Evolutionary conservation across 2,888 invertebrate species (phyloP).

Genomic region (Lepidocyrtinus sp.): DNA sequence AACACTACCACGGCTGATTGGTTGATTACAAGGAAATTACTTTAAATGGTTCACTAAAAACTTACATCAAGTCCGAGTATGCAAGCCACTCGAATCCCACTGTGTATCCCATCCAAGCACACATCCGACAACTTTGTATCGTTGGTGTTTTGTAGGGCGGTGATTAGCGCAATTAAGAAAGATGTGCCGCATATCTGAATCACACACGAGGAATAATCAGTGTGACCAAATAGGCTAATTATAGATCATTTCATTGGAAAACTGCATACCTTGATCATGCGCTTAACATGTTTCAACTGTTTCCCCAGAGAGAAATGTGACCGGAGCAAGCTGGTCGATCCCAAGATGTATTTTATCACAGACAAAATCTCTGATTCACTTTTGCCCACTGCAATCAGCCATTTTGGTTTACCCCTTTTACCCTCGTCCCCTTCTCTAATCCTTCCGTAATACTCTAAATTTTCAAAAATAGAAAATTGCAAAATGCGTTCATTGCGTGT

Average conservation of each 20-base stretch:
- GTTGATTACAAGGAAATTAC: too few species aligned
- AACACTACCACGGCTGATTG: too few species aligned
- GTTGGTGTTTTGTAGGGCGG: conserved; percentile 53
- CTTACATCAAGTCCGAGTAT: conserved; percentile 58
- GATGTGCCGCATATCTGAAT: conserved; percentile 56
- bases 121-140: conserved; percentile 55
- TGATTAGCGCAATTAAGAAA: conserved; percentile 55
- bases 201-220: not conserved
- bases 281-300: conserved; percentile 57
- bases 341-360: conserved; percentile 52
- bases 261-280: conserved; percentile 53
- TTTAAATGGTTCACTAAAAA: too few species aligned
- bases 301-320: conserved; percentile 54
- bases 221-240: not conserved
- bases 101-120: conserved; percentile 60
- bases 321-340: conserved; percentile 45
- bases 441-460: conserved; percentile 39
- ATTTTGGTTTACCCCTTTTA: conserved; percentile 27
- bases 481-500: not conserved
- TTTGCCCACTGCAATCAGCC: conserved; percentile 28
- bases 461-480: not conserved
- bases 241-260: too few species aligned
- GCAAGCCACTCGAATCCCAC: conserved; percentile 57
- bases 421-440: conserved; percentile 34
- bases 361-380: conserved; percentile 46